Conservation (phyloP, 2,797 vertebrate species). For the Coreius guichenoti region DNA sequence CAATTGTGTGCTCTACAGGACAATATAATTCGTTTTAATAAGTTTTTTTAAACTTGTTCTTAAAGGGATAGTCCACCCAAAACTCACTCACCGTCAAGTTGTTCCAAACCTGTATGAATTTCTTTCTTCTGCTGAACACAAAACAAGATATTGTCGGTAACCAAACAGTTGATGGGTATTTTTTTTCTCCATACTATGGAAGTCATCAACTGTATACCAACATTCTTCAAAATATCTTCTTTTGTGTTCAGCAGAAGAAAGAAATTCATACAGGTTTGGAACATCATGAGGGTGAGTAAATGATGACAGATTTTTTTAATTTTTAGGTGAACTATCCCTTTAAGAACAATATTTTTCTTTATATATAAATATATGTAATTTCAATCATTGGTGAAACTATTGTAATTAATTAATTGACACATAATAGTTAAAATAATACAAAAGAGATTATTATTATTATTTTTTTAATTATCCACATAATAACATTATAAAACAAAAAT, state of each 20-base stretch:
- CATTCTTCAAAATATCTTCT: not conserved
- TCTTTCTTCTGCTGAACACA: too few species aligned
- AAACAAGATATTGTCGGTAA: too few species aligned
- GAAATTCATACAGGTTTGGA: too few species aligned
- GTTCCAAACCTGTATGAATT: too few species aligned
- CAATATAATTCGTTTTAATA: not conserved
- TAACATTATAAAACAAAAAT: not conserved
- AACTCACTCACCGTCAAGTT: not conserved
- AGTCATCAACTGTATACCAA: not conserved
- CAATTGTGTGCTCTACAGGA: not conserved
- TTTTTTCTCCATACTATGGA: too few species aligned
- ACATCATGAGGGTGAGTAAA: too few species aligned
- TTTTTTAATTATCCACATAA: not conserved
- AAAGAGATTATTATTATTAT: too few species aligned
- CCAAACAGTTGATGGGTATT: too few species aligned
- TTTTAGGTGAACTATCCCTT: not conserved
- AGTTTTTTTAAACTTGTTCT: not conserved
- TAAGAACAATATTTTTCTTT: not conserved
- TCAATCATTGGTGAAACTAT: not conserved
- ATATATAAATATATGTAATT: not conserved
- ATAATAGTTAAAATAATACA: not conserved
- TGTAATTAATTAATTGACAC: not conserved
- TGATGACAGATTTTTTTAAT: not conserved
- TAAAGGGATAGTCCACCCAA: not conserved
- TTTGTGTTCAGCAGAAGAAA: not conserved